Percentiles rank a stretch among this genome's conserved stretches.
Evolutionary conservation across 2,888 invertebrate genomes (phyloP).

Genomic region (Calliphora vomitoria): DNA sequence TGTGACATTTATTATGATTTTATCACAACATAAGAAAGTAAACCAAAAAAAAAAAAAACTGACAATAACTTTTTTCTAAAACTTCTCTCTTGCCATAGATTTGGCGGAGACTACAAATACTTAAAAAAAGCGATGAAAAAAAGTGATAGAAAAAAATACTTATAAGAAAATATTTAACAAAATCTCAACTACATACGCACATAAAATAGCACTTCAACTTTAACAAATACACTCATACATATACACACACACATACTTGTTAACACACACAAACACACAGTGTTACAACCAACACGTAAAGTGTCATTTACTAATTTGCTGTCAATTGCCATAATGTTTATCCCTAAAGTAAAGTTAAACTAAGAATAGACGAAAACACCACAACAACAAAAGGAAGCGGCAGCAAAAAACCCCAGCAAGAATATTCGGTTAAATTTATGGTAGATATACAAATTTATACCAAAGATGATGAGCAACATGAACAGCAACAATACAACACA

Average conservation of each 20-base stretch:
- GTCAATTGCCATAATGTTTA: conserved; percentile 61
- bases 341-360: conserved; percentile 57
- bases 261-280: not conserved
- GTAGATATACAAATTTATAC: conserved; percentile 1
- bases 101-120: not conserved
- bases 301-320: conserved; percentile 68
- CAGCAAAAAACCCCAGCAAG: not conserved
- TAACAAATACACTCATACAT: not conserved
- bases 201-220: conserved; percentile 13
- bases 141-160: not conserved
- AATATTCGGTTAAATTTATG: conserved; percentile 19
- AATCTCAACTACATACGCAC: conserved; percentile 10
- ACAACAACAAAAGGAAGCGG: not conserved
- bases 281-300: conserved; percentile 51
- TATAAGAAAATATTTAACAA: conserved; percentile 5
- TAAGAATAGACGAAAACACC: conserved; percentile 4
- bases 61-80: conserved; percentile 5
- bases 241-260: not conserved
- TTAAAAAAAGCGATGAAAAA: not conserved
- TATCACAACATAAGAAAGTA: conserved; percentile 37
- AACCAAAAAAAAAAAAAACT: not conserved
- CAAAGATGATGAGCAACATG: not conserved
- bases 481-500: not conserved
- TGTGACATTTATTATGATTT: conserved; percentile 54
- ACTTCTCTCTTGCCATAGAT: not conserved